phyloP scores from a whole-genome alignment of 2,797 vertebrate genomes.

The Pipistrellus kuhlii region DNA sequence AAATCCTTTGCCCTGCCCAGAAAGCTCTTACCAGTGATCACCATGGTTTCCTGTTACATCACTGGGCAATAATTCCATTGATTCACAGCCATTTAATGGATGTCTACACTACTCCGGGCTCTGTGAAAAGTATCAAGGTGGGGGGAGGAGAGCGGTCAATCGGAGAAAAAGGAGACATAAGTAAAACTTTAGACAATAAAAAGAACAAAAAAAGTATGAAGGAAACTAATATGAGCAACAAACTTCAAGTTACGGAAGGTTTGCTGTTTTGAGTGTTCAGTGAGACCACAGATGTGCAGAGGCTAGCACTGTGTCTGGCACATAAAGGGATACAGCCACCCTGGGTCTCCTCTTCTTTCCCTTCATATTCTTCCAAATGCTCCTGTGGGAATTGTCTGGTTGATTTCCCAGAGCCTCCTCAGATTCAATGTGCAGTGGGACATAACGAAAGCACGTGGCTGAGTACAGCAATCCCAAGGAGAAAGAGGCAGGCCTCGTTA shows the following conservation, averaged over 20 bases:
- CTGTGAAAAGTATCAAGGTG: background rate
- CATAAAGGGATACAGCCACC: background rate
- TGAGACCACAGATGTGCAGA: background rate
- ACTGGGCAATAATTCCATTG: background rate
- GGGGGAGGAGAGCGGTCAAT: too few species aligned
- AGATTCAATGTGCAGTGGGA: background rate
- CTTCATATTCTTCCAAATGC: background rate
- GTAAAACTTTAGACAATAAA: too few species aligned
- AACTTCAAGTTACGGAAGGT: background rate
- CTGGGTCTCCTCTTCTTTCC: background rate
- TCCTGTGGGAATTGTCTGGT: background rate
- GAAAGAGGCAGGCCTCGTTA: background rate
- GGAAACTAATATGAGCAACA: background rate
- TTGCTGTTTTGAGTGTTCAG: background rate
- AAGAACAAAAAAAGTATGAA: background rate
- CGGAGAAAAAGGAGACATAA: too few species aligned
- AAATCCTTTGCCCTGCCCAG: background rate
- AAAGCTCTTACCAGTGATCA: background rate
- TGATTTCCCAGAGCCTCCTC: background rate
- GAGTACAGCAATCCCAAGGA: background rate
- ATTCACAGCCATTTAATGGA: background rate
- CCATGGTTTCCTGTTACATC: background rate
- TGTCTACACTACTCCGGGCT: background rate
- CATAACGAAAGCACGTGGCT: background rate
- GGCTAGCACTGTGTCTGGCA: background rate